Base-by-base conservation (phyloP, 2,888 invertebrate genomes). In the Drosophila tripunctata region DNA sequence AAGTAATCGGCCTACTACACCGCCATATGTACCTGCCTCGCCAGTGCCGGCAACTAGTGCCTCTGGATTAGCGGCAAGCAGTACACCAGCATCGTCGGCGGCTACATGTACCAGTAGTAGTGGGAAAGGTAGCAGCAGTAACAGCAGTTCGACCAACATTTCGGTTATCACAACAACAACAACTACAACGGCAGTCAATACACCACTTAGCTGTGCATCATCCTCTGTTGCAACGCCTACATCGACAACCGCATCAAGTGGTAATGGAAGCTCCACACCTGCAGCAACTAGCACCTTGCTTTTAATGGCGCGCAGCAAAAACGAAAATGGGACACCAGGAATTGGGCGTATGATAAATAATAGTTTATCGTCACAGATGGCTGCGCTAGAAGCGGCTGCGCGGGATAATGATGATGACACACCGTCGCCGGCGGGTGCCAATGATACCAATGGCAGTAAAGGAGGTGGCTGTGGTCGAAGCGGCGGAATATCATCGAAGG, bases 381-480 rank as follows among this genome's bases (percentile, higher is more conserved):
- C 95, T 10, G 95, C 95, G 3, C 93, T 95, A 51, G 94, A 93
- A 75, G 95, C 95, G 4, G 94, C 95, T 3, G 93, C 94, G 0
- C 93, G 94, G 22, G 94, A 94, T 75, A 93, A 93, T 78, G 94
- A 94, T 68, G 93, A 94, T 68, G 94, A 94, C 33, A 93, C 94
- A 19, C 93, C 94, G 15, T 93, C 94, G 54, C 93, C 93, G 0
- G 77, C 78, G 30, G 89, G 88, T 10, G 89, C 93, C 14, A 83
- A 88, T 45, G 87, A 83, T 51, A 84, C 84, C 0, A 86, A 78
- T 35, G 78, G 76, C 0, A 73, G 74, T 12, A 77, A 70, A 10
- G 75, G 78, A 1, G 79, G 81, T 1, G 65, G 78, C n/a, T 73
- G 75, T 3, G 80, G 81, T 1, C n/a, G n/a, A n/a, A n/a, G n/a